A percentile compares a stretch with the other conserved stretches of the same genome.
Conservation (phyloP, 2,113 vertebrate species). For the Falco punctatus region DNA sequence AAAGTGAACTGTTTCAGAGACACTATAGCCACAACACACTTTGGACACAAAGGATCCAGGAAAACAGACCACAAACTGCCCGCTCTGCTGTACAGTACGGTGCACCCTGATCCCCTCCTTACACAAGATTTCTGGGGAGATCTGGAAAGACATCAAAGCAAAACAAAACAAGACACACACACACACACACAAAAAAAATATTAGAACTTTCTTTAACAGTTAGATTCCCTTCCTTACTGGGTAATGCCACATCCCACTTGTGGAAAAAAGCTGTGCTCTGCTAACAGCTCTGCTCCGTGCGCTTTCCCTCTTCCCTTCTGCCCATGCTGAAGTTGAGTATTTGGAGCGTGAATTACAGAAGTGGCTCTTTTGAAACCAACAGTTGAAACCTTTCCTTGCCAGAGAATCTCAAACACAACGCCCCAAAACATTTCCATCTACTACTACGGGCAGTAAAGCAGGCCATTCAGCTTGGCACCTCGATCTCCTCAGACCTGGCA, state of each 20-base stretch:
- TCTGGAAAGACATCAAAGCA: slow-evolving; percentile 73
- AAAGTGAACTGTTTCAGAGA: slow-evolving; percentile 99
- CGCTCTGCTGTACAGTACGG: slow-evolving; percentile 94
- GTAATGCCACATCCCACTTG: background rate
- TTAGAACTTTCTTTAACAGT: background rate
- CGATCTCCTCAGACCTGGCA: background rate
- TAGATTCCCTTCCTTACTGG: background rate
- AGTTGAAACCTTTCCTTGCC: background rate
- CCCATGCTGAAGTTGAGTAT: background rate
- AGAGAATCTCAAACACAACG: background rate
- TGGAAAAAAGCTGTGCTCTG: background rate
- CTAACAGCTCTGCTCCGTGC: background rate
- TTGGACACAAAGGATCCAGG: slow-evolving; percentile 97
- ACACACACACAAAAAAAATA: too few relatives aligned
- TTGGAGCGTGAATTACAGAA: background rate
- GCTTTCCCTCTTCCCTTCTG: background rate
- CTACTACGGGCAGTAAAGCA: background rate
- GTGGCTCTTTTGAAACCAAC: background rate
- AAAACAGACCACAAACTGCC: slow-evolving; percentile 98
- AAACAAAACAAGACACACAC: background rate
- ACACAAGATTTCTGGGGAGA: slow-evolving; percentile 96
- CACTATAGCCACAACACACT: slow-evolving; percentile 97
- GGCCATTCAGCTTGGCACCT: background rate
- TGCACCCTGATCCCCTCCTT: slow-evolving; percentile 97
- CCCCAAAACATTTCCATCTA: background rate